Conservation (phyloP, 2,797 vertebrate genomes). For the Thripadectes ignobilis region DNA sequence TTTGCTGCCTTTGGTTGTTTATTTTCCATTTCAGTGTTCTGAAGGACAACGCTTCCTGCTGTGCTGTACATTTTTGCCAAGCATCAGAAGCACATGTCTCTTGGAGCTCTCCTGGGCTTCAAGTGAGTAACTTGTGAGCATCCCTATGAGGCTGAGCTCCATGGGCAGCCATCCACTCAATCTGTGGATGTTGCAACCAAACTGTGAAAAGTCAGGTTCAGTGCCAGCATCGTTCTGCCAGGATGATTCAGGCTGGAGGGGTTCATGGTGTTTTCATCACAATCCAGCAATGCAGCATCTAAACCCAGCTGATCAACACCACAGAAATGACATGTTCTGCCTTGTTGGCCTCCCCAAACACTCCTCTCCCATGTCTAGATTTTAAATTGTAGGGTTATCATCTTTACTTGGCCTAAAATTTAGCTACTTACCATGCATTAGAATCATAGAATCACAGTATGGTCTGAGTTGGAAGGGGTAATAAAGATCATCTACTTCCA, state of each 20-base stretch:
- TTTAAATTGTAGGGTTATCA: neutral
- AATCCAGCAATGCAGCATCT: neutral
- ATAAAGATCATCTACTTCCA: neutral
- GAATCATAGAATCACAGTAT: neutral
- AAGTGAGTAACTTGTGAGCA: neutral
- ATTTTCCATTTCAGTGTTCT: neutral
- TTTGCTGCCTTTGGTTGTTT: neutral
- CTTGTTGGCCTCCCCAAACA: neutral
- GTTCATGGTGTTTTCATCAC: neutral
- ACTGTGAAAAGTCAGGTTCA: neutral
- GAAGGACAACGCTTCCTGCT: neutral
- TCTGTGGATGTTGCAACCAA: neutral
- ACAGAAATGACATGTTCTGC: neutral
- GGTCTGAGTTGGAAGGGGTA: neutral
- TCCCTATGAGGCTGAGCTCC: neutral
- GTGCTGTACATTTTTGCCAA: neutral
- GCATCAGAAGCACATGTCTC: neutral
- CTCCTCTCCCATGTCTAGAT: neutral
- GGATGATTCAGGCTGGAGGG: neutral
- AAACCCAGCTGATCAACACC: neutral
- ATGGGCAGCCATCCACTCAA: neutral
- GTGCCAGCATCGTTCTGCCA: rapidly evolving
- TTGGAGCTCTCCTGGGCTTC: neutral
- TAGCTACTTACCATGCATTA: neutral
- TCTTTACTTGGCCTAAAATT: neutral